Conservation (phyloP, 1,140 invertebrate genomes). For the Drosophila suzukii region DNA sequence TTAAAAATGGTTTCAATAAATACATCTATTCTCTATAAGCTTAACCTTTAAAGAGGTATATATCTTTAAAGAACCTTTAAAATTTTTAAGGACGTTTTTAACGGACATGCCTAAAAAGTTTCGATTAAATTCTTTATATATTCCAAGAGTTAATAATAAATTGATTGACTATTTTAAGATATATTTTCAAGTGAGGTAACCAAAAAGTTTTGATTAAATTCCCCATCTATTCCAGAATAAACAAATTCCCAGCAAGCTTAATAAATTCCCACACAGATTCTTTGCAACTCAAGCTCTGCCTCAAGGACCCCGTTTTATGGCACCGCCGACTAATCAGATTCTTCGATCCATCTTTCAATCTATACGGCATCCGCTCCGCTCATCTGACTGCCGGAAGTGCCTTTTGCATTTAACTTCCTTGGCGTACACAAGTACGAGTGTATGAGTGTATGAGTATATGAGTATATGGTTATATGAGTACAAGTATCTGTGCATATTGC, state of each 20-base stretch:
- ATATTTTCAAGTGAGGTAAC: too few relatives aligned
- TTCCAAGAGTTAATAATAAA: too few relatives aligned
- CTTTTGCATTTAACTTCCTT: slow-evolving; percentile 37
- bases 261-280: not conserved
- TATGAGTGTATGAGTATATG: too few relatives aligned
- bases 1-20: too few relatives aligned
- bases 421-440: slow-evolving; percentile 2
- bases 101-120: too few relatives aligned
- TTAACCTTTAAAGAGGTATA: too few relatives aligned
- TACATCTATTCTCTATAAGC: too few relatives aligned
- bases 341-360: slow-evolving; percentile 27
- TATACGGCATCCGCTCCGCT: slow-evolving; percentile 19
- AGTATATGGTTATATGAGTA: not conserved
- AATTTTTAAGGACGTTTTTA: too few relatives aligned
- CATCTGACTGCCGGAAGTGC: slow-evolving; percentile 27
- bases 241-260: not conserved
- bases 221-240: too few relatives aligned
- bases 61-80: too few relatives aligned
- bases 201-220: not conserved
- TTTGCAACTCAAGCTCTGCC: not conserved
- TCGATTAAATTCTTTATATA: too few relatives aligned
- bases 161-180: too few relatives aligned
- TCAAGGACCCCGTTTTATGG: not conserved
- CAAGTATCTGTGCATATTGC: not conserved
- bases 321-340: slow-evolving; percentile 20